Evolutionary conservation across 2,888 invertebrate species (phyloP), one percentile per base, ranked within the genome.

Genomic region (Agrotis exclamationis): DNA sequence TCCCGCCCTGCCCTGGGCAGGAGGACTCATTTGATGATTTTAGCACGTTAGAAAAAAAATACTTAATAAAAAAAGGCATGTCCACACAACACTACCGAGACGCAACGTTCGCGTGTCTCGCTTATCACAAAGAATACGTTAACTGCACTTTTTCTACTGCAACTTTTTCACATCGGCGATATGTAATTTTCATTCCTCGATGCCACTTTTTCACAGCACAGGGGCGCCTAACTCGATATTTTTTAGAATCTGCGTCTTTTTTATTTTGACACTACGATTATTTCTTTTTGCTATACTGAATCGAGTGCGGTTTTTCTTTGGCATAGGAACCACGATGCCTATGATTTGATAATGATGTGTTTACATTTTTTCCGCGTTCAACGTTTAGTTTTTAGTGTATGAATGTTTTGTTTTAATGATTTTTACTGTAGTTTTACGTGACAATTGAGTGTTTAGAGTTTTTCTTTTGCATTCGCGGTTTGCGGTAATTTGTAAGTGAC

Each of bases 101-200:
- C 65, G 70, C 74, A 76, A 63, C 48, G 72, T 13, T 85, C 63
- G 85, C 85, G 83, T 85, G 85, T 85, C 48, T 65, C 66, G 76
- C 79, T 84, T 76, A 79, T 76, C 78, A 79, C 70, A 67, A 76
- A 82, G 81, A 85, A 83, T 83, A 85, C 81, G 72, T 54, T 85
- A 74, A 67, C 73, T 87, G 88, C 85, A 83, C 83, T 90, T 92
- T 93, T 92, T 92, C 87, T 69, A 64, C 81, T 78, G 28, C 64
- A 66, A 76, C 87, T 93, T 94, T 94, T 94, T 94, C 93, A 90
- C 89, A 90, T 88, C 85, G 83, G 54, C 87, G 78, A 85, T 89
- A 87, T 86, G 90, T 89, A 93, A 92, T 94, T 94, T 94, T 91
- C 93, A 93, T 94, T 92, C 91, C 86, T 79, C 86, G 81, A 85